A percentile compares a stretch with the other conserved stretches of the same genome.
Evolutionary conservation across 2,113 vertebrate genomes (phyloP).

Genomic region (Ia io): DNA sequence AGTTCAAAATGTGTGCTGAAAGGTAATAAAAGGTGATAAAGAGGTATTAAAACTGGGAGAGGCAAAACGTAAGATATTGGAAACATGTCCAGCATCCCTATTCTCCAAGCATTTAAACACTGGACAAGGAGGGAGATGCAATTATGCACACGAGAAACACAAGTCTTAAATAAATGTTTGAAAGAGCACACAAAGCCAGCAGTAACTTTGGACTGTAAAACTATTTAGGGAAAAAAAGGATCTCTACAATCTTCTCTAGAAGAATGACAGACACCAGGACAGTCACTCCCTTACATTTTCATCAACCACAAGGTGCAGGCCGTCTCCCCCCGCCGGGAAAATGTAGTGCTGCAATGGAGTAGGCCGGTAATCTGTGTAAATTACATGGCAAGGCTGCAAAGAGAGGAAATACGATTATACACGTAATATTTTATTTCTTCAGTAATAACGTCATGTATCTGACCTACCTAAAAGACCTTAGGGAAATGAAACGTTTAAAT

Average conservation of each 20-base stretch:
- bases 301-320: slow-evolving; percentile 97
- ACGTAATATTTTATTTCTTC: neutral
- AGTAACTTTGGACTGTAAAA: neutral
- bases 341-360: slow-evolving; percentile 98
- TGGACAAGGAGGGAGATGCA: neutral
- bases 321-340: slow-evolving; percentile 98
- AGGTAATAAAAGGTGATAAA: neutral
- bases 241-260: neutral
- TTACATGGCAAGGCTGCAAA: slow-evolving; percentile 94
- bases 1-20: neutral
- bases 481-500: neutral
- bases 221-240: neutral
- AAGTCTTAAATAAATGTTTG: neutral
- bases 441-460: neutral
- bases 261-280: neutral
- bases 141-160: neutral
- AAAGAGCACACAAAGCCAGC: neutral
- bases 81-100: neutral
- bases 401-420: neutral
- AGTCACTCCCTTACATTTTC: slow-evolving; percentile 91
- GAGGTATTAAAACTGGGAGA: neutral
- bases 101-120: neutral
- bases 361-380: slow-evolving; percentile 97
- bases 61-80: neutral
- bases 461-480: neutral